Percentiles rank a stretch among this genome's conserved stretches.
phyloP scores from a whole-genome alignment of 1,140 invertebrate genomes.

The Aphelenchoides fujianensis region DNA sequence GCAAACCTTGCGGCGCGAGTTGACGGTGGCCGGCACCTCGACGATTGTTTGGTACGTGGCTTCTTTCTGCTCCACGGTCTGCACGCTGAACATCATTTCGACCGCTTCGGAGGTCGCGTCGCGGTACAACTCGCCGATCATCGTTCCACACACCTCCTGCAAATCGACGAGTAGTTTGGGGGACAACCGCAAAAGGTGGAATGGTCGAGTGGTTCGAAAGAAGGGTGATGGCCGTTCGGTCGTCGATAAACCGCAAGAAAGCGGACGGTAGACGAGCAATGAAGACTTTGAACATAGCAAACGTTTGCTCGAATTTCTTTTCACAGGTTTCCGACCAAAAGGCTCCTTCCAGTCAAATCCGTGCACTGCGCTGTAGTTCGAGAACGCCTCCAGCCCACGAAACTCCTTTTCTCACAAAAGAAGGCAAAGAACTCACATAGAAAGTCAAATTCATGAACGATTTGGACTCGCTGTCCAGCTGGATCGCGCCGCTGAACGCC shows the following conservation, averaged over 20 bases:
- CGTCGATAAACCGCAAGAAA: neutral
- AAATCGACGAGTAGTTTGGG: too few species aligned
- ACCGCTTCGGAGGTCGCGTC: neutral
- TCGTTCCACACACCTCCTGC: slow-evolving; percentile 12
- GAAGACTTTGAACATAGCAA: too few species aligned
- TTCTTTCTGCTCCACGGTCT: slow-evolving; percentile 3
- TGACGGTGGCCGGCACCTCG: neutral
- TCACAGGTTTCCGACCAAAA: too few species aligned
- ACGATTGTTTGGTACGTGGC: neutral
- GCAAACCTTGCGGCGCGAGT: slow-evolving; percentile 16
- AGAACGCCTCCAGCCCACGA: too few species aligned
- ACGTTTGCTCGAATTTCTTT: too few species aligned
- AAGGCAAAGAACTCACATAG: slow-evolving; percentile 4
- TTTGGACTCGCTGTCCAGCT: slow-evolving; percentile 16
- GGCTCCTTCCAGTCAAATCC: too few species aligned
- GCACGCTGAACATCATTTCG: slow-evolving; percentile 11
- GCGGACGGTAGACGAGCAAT: neutral
- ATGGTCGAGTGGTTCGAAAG: neutral
- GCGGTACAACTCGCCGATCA: slow-evolving; percentile 11
- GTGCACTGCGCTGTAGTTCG: too few species aligned
- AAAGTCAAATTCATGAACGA: slow-evolving; percentile 22
- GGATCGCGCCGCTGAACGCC: slow-evolving; percentile 14
- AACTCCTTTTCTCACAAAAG: neutral
- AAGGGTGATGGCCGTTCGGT: neutral
- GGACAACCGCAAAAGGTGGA: neutral